phyloP scores from a whole-genome alignment of 2,113 vertebrate genomes.

The Scomber japonicus region DNA sequence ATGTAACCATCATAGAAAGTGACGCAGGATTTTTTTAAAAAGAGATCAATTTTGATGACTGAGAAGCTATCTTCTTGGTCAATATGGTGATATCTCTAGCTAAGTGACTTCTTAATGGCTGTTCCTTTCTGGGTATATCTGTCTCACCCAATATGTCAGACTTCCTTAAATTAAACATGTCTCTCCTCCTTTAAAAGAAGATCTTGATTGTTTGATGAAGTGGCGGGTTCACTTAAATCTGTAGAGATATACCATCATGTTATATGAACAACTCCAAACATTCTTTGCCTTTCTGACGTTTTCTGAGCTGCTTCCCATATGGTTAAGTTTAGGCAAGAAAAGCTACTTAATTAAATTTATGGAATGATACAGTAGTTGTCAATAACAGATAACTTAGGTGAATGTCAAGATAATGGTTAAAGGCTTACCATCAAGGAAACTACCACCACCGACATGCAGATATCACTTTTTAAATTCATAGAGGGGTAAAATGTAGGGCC shows the following conservation, averaged over 20 bases:
- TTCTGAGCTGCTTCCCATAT: background rate
- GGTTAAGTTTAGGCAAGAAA: background rate
- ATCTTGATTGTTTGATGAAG: constrained; percentile 22
- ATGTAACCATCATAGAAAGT: background rate
- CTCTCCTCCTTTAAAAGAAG: constrained; percentile 15
- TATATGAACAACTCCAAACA: no score
- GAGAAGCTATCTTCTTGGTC: background rate
- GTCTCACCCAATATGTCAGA: constrained; percentile 51
- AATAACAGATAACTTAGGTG: no score
- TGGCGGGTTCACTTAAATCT: background rate
- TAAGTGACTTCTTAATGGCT: constrained; percentile 27
- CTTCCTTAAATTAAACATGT: constrained; percentile 46
- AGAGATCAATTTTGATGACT: constrained; percentile 20
- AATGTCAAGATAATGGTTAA: no score
- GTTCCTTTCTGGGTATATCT: constrained; percentile 25
- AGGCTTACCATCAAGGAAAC: no score
- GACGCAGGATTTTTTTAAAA: background rate
- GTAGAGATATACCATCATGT: no score
- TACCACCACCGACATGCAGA: no score
- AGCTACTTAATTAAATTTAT: no score
- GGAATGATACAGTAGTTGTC: no score
- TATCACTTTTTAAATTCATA: no score
- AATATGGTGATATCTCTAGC: constrained; percentile 9
- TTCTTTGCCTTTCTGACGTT: no score
- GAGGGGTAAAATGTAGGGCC: no score